Evolutionary conservation across 2,888 invertebrate species (phyloP).

Genomic region (Oscheius sp.): DNA sequence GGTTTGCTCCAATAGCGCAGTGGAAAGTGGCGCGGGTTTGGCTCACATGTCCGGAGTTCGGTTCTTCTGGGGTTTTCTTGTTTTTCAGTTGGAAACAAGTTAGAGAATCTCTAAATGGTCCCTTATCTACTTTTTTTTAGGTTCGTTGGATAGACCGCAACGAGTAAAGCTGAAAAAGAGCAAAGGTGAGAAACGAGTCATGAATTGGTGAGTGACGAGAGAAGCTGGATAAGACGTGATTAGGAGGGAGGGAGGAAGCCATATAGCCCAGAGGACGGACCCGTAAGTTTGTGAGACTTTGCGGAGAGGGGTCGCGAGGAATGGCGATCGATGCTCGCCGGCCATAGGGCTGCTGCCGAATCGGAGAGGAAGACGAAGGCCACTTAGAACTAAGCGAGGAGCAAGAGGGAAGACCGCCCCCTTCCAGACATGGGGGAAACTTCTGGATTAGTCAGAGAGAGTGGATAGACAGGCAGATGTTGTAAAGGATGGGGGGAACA

Average conservation of each 20-base stretch:
- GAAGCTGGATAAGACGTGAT: slow-evolving; percentile 17
- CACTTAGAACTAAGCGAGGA: slow-evolving; percentile 8
- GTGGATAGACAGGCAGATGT: too few relatives aligned
- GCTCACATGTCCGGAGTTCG: too few relatives aligned
- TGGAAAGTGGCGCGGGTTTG: too few relatives aligned
- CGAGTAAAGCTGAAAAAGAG: background rate
- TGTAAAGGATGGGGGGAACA: too few relatives aligned
- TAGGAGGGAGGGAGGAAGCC: slow-evolving; percentile 4
- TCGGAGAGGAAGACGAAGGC: slow-evolving; percentile 29
- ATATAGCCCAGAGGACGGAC: background rate
- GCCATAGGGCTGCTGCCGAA: slow-evolving; percentile 25
- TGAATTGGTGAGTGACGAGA: background rate
- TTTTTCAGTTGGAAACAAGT: too few relatives aligned
- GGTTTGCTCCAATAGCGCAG: too few relatives aligned
- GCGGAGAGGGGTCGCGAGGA: slow-evolving; percentile 15
- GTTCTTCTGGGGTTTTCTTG: too few relatives aligned
- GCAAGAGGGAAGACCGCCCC: background rate
- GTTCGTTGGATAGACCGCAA: too few relatives aligned
- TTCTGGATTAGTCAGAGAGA: too few relatives aligned
- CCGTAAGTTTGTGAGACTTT: slow-evolving; percentile 19
- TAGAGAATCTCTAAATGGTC: too few relatives aligned
- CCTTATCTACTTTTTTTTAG: too few relatives aligned
- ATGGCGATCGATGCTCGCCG: slow-evolving; percentile 26
- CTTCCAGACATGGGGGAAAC: too few relatives aligned
- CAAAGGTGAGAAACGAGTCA: background rate